phyloP scores from a whole-genome alignment of 2,888 invertebrate genomes.

The Malthinus flaveolus region DNA sequence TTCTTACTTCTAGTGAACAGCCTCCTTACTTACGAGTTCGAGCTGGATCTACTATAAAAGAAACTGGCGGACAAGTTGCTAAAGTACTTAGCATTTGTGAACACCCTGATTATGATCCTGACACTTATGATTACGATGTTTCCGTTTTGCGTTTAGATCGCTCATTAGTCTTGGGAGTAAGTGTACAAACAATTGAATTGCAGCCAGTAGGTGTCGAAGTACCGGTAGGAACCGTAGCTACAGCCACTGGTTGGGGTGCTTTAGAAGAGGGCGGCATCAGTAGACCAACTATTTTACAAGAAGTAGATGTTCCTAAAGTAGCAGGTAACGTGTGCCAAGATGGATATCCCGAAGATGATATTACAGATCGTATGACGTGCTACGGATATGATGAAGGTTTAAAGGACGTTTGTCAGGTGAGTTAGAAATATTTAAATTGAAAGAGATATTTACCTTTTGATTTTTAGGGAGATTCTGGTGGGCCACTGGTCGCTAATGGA shows the following conservation, averaged over 20 bases:
- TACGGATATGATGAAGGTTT: not conserved
- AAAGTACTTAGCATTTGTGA: not conserved
- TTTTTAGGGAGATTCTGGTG: constrained; percentile 4
- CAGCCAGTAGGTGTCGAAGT: not conserved
- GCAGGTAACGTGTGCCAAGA: not conserved
- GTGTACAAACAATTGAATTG: not conserved
- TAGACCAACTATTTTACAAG: not conserved
- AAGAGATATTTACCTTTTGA: not conserved
- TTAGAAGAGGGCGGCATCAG: not conserved
- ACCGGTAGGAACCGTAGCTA: not conserved
- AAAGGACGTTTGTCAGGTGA: not conserved
- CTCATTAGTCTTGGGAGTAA: not conserved
- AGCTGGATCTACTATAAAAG: not conserved
- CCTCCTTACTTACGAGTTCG: not conserved
- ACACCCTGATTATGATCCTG: not conserved
- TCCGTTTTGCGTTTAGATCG: not conserved
- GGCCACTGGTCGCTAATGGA: not conserved
- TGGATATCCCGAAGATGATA: not conserved
- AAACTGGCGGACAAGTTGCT: not conserved
- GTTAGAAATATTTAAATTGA: not conserved
- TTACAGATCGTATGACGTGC: not conserved
- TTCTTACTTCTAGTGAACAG: not conserved
- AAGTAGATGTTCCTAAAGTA: constrained; percentile 1
- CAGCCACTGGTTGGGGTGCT: not conserved
- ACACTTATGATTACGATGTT: constrained; percentile 1